phyloP scores from a whole-genome alignment of 1,140 invertebrate species.

The Cyrtorhinus lividipennis region DNA sequence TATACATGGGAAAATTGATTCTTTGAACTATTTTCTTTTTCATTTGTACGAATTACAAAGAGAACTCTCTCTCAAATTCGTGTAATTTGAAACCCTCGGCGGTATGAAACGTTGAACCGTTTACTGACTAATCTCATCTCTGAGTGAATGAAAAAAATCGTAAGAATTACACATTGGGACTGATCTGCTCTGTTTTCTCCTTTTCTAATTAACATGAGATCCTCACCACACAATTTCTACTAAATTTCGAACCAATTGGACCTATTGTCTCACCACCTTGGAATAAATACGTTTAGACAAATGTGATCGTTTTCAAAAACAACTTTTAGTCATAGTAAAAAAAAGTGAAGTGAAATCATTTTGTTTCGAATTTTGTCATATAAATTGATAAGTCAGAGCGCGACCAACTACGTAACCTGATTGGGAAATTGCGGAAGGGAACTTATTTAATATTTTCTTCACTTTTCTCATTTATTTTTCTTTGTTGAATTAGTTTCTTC shows the following conservation, averaged over 20 bases:
- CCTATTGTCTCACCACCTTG: neutral
- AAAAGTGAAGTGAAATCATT: neutral
- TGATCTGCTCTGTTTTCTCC: neutral
- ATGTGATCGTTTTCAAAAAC: slow-evolving; percentile 10
- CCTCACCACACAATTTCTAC: neutral
- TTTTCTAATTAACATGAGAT: neutral
- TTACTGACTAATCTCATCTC: neutral
- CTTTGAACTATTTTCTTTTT: too few species aligned
- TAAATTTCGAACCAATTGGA: too few species aligned
- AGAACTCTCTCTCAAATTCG: too few species aligned
- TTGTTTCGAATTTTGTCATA: too few species aligned
- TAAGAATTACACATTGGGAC: neutral
- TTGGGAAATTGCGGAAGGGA: neutral
- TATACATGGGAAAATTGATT: neutral
- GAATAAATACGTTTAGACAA: slow-evolving; percentile 17
- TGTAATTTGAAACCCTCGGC: neutral
- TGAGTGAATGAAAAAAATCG: neutral
- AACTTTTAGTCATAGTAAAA: slow-evolving; percentile 15
- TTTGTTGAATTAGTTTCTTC: slow-evolving; percentile 9
- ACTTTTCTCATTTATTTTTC: neutral
- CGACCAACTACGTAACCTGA: slow-evolving; percentile 11
- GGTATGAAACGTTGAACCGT: neutral
- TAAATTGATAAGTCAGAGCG: slow-evolving; percentile 13
- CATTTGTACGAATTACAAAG: too few species aligned
- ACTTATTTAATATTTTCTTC: neutral